Percentiles rank a stretch among this genome's conserved stretches.
These are phyloP conservation scores for Aphelinus certus DNA, from an alignment of 1,140 invertebrate genomes.

Conservation along the genomic window DNA sequence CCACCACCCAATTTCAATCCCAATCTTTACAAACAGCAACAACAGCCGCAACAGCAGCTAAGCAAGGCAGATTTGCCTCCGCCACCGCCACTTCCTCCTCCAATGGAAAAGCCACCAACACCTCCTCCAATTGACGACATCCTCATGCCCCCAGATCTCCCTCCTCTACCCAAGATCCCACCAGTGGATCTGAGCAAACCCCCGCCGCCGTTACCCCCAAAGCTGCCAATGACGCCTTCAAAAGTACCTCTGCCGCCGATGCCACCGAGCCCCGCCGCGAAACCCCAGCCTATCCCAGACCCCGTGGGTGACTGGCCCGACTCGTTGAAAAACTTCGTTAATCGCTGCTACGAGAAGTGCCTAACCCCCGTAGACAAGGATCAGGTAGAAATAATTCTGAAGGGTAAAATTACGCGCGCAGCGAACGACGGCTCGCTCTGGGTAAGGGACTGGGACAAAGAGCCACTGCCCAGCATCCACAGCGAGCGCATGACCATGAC, in stretches of 20 bases:
- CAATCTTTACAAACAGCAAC: background rate
- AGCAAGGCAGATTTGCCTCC: conserved; percentile 70
- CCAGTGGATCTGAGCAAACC: conserved; percentile 41
- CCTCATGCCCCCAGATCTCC: conserved; percentile 39
- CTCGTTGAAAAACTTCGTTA: conserved; percentile 85
- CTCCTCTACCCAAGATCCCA: conserved; percentile 54
- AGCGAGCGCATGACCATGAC: conserved; percentile 77
- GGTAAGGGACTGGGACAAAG: conserved; percentile 91
- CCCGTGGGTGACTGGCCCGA: conserved; percentile 75
- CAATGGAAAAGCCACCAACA: conserved; percentile 43
- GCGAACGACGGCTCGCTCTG: conserved; percentile 85
- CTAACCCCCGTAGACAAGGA: conserved; percentile 88
- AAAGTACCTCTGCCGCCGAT: conserved; percentile 32
- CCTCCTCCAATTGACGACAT: conserved; percentile 54
- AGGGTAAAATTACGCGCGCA: conserved; percentile 90
- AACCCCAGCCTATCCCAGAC: conserved; percentile 49
- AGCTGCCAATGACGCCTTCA: conserved; percentile 36
- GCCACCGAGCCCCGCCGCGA: conserved; percentile 45
- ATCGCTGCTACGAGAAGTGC: conserved; percentile 90
- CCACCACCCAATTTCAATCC: conserved; percentile 41
- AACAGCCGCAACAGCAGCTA: conserved; percentile 43
- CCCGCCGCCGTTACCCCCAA: conserved; percentile 35
- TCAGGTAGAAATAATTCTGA: conserved; percentile 91
- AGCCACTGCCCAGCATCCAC: conserved; percentile 86
- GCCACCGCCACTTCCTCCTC: conserved; percentile 62